Evolutionary conservation across 2,888 invertebrate genomes (phyloP).

Genomic region (Coelinius sp.): DNA sequence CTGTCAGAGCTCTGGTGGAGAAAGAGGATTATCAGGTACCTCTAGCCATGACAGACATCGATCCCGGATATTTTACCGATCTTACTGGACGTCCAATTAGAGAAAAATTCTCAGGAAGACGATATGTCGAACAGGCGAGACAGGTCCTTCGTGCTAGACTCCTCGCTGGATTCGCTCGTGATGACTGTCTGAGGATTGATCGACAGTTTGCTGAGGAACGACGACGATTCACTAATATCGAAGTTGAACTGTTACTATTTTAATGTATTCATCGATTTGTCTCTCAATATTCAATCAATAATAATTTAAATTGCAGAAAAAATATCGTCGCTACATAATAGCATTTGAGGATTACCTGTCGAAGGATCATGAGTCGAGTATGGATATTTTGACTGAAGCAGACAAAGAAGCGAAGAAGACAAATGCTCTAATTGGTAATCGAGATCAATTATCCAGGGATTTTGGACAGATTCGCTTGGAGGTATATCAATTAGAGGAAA

Average conservation of each 20-base stretch:
- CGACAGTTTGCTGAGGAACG: conserved; percentile 74
- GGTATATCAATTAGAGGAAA: conserved; percentile 76
- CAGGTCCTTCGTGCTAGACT: conserved; percentile 73
- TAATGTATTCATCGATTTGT: no score
- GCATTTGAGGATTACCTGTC: conserved; percentile 76
- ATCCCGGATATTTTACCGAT: conserved; percentile 77
- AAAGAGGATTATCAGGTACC: conserved; percentile 54
- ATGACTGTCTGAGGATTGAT: conserved; percentile 73
- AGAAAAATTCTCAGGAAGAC: conserved; percentile 74
- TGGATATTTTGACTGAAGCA: conserved; percentile 73
- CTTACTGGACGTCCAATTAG: conserved; percentile 75
- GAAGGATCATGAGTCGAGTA: conserved; percentile 76
- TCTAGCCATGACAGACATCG: conserved; percentile 77
- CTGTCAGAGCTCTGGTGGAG: not conserved
- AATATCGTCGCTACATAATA: conserved; percentile 73
- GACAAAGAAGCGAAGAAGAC: conserved; percentile 72
- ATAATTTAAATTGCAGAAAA: conserved; percentile 41
- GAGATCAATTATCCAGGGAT: conserved; percentile 55
- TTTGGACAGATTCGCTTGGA: conserved; percentile 63
- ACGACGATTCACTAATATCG: conserved; percentile 71
- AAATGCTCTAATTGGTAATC: conserved; percentile 46
- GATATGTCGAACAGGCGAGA: conserved; percentile 74
- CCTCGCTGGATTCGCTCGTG: conserved; percentile 72
- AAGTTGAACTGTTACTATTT: conserved; percentile 55
- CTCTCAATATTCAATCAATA: not conserved